Conservation (phyloP, 2,888 invertebrate species). For the Camptogramma bilineatum region DNA sequence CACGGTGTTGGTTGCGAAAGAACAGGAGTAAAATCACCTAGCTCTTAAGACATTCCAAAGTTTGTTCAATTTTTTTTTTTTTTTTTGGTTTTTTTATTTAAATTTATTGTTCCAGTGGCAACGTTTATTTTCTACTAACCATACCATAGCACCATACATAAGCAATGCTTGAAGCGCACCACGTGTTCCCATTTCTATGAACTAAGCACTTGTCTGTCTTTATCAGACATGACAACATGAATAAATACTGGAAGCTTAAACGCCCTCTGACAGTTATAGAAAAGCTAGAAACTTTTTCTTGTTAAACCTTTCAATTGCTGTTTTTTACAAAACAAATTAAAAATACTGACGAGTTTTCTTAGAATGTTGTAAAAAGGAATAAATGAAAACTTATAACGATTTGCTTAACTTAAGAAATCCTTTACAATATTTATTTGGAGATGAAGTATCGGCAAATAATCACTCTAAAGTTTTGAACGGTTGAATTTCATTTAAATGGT, state of each 20-base stretch:
- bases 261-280: background rate
- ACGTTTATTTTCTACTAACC: too few relatives aligned
- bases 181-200: background rate
- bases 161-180: background rate
- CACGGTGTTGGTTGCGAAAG: too few relatives aligned
- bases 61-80: too few relatives aligned
- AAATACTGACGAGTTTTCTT: slow-evolving; percentile 5
- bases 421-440: background rate
- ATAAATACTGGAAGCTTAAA: background rate
- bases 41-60: too few relatives aligned
- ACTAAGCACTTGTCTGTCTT: background rate
- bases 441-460: background rate
- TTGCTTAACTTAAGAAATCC: background rate
- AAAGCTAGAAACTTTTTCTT: slow-evolving; percentile 4
- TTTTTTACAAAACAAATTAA: slow-evolving; percentile 9
- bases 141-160: too few relatives aligned
- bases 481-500: too few relatives aligned
- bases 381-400: slow-evolving; percentile 18
- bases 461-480: too few relatives aligned
- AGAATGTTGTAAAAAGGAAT: slow-evolving; percentile 2
- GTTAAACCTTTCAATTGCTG: background rate
- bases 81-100: too few relatives aligned
- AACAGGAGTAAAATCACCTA: too few relatives aligned
- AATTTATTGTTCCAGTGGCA: too few relatives aligned
- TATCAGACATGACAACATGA: background rate